phyloP scores from a whole-genome alignment of 2,797 vertebrate species.

The Sebastes aleutianus region DNA sequence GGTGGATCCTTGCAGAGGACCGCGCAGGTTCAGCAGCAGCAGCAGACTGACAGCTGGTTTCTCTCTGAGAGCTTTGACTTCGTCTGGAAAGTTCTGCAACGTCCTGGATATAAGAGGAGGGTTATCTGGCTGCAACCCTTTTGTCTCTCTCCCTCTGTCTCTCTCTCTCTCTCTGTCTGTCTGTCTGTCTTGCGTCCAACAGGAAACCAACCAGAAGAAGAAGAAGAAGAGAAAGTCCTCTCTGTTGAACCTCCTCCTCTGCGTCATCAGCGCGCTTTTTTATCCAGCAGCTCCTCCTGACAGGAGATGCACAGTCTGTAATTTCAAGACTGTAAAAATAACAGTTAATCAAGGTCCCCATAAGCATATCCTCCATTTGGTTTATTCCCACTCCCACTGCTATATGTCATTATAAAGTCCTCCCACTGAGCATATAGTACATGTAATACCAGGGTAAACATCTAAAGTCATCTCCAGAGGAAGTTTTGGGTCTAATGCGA shows the following conservation, averaged over 20 bases:
- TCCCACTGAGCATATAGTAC: not conserved
- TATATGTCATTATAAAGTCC: constrained; percentile 17
- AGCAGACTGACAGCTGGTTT: constrained; percentile 5
- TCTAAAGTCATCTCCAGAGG: not conserved
- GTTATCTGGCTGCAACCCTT: constrained; percentile 2
- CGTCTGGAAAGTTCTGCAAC: not conserved
- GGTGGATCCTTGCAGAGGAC: constrained; percentile 14
- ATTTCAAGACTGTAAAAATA: constrained; percentile 67
- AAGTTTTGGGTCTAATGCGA: not conserved
- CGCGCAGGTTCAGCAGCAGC: not conserved
- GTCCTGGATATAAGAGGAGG: constrained; percentile 41
- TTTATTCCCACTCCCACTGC: constrained; percentile 2
- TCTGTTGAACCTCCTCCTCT: constrained; percentile 45
- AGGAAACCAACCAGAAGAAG: constrained; percentile 34
- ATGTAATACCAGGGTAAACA: constrained; percentile 38
- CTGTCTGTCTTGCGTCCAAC: constrained; percentile 8
- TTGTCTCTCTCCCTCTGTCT: not conserved
- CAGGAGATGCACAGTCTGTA: constrained; percentile 31
- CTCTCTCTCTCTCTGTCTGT: not conserved
- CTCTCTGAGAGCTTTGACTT: constrained; percentile 20
- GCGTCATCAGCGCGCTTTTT: constrained; percentile 53
- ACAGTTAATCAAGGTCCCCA: constrained; percentile 33
- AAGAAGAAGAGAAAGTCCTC: constrained; percentile 37
- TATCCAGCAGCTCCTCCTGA: constrained; percentile 40
- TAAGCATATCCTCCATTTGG: not conserved